phyloP scores from a whole-genome alignment of 2,888 invertebrate species.

The Mystacides longicornis region DNA sequence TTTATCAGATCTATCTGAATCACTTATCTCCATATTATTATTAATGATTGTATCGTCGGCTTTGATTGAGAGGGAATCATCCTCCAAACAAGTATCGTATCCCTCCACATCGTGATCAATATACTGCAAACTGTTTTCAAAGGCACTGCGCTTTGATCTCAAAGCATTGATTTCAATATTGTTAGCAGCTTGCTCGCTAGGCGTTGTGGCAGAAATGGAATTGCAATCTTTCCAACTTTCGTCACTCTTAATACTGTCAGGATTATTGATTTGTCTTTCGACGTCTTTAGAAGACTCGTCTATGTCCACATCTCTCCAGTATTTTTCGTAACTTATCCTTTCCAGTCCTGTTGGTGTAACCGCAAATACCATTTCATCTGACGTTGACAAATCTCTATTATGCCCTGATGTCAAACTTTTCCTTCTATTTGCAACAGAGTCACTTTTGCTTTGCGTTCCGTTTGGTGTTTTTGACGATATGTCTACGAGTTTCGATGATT shows the following conservation, averaged over 20 bases:
- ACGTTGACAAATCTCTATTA: constrained; percentile 47
- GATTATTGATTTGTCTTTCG: constrained; percentile 19
- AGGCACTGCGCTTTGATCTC: constrained; percentile 37
- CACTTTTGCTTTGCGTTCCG: constrained; percentile 22
- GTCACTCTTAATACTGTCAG: constrained; percentile 38
- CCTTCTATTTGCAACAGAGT: constrained; percentile 28
- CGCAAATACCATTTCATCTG: constrained; percentile 49
- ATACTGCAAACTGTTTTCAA: constrained; percentile 39
- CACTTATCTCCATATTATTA: constrained; percentile 17
- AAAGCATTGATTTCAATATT: constrained; percentile 34
- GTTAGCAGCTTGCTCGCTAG: constrained; percentile 35
- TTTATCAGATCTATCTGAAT: constrained; percentile 10
- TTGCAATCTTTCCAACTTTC: constrained; percentile 46
- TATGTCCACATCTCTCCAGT: constrained; percentile 41
- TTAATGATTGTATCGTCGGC: constrained; percentile 20
- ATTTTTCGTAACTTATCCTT: constrained; percentile 46
- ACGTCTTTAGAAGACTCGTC: constrained; percentile 19
- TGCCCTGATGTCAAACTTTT: constrained; percentile 40
- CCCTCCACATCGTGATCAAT: constrained; percentile 50
- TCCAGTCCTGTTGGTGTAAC: constrained; percentile 47
- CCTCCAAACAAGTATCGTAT: constrained; percentile 57
- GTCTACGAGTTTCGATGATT: constrained; percentile 34
- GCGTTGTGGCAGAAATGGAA: constrained; percentile 28
- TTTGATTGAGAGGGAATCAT: constrained; percentile 40
- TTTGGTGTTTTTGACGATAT: constrained; percentile 30